Evolutionary conservation across 2,113 vertebrate genomes (phyloP).

Genomic region (Otocyon megalotis): DNA sequence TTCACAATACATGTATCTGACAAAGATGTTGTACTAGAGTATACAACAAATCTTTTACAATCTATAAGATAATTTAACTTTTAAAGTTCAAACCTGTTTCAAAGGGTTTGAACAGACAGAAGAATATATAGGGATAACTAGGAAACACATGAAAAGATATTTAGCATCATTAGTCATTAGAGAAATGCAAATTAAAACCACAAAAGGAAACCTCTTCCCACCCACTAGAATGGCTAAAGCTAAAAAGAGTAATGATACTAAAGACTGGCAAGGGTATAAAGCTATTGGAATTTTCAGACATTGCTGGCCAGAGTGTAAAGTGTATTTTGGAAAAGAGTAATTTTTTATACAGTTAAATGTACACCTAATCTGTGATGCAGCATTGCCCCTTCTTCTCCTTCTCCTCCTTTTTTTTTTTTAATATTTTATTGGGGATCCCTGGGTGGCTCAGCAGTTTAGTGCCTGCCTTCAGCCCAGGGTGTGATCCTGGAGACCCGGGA

Average conservation of each 20-base stretch:
- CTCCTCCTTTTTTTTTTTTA: too few species aligned
- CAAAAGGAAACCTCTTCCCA: conserved; percentile 32
- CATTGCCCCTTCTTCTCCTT: neutral
- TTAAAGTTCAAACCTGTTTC: neutral
- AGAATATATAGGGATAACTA: neutral
- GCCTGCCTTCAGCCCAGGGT: too few species aligned
- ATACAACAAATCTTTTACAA: conserved; percentile 2
- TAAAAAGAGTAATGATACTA: conserved; percentile 42
- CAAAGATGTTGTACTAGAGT: neutral
- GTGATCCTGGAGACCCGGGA: too few species aligned
- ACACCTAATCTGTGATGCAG: neutral
- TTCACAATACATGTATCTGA: neutral
- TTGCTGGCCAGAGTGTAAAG: neutral
- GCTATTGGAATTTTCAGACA: neutral
- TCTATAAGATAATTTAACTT: neutral
- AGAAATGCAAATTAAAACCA: conserved; percentile 69
- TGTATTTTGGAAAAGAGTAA: neutral
- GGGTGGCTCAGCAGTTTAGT: too few species aligned
- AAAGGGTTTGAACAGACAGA: neutral
- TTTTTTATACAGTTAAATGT: neutral
- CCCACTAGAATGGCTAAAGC: conserved; percentile 40
- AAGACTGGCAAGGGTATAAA: neutral
- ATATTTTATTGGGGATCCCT: too few species aligned
- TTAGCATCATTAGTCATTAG: conserved; percentile 51
- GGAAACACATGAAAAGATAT: neutral